A percentile compares a stretch with the other conserved stretches of the same genome.
Evolutionary conservation across 1,140 invertebrate genomes (phyloP).

Genomic region (Helicorthomorpha holstii): DNA sequence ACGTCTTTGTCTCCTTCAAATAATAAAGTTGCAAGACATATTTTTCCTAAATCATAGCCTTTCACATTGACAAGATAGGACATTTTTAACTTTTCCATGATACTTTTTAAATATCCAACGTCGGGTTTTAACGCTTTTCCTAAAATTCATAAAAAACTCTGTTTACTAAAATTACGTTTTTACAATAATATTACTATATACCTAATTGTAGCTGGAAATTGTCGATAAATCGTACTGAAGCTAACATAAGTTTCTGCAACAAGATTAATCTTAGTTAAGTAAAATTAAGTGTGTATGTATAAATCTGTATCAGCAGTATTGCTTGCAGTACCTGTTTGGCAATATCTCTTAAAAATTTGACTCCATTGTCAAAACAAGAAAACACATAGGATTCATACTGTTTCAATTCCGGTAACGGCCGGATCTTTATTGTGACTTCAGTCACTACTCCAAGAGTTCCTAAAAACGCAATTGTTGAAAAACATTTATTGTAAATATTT

Average conservation of each 20-base stretch:
- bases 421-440: slow-evolving; percentile 83
- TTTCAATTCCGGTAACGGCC: slow-evolving; percentile 63
- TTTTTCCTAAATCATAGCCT: slow-evolving; percentile 60
- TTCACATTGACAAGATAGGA: slow-evolving; percentile 82
- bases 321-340: slow-evolving; percentile 35
- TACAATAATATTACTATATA: slow-evolving; percentile 13
- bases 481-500: no score
- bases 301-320: no score
- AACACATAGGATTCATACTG: slow-evolving; percentile 92
- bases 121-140: slow-evolving; percentile 66
- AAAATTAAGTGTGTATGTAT: no score
- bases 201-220: slow-evolving; percentile 94
- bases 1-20: slow-evolving; percentile 69
- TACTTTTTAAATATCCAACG: slow-evolving; percentile 42
- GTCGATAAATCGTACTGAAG: slow-evolving; percentile 88
- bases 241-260: slow-evolving; percentile 66
- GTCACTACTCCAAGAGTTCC: slow-evolving; percentile 85
- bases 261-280: no score
- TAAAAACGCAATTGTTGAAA: slow-evolving; percentile 22
- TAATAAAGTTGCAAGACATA: slow-evolving; percentile 81
- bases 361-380: slow-evolving; percentile 73
- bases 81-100: slow-evolving; percentile 69
- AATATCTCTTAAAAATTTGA: slow-evolving; percentile 69
- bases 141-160: slow-evolving; percentile 18
- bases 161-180: no score